Percentiles rank a stretch among this genome's conserved stretches.
These are phyloP conservation scores for Globicephala melas DNA, from an alignment of 2,113 vertebrate species.

Conservation along the genomic window DNA sequence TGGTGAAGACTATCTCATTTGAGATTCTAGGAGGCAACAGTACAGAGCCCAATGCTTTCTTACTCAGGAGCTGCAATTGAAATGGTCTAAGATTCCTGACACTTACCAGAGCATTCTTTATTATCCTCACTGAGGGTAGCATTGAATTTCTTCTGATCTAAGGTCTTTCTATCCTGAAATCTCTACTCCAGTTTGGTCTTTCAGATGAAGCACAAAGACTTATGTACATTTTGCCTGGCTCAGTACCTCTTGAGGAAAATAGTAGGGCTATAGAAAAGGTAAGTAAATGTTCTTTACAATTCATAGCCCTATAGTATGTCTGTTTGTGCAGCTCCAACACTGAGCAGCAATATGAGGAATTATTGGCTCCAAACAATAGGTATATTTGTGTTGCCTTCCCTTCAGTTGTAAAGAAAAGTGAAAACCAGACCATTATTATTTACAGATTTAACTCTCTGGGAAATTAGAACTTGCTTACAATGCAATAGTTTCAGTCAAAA, in stretches of 20 bases:
- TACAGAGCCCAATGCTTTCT: neutral
- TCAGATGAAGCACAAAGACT: neutral
- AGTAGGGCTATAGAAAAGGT: neutral
- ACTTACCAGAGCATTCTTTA: rapidly evolving
- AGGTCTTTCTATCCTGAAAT: neutral
- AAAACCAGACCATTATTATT: slow-evolving; percentile 60
- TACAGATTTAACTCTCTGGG: slow-evolving; percentile 53
- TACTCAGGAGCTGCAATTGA: neutral
- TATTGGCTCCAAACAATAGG: neutral
- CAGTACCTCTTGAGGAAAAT: neutral
- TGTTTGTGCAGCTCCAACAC: neutral
- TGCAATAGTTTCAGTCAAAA: slow-evolving; percentile 56
- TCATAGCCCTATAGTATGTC: neutral
- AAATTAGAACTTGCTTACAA: slow-evolving; percentile 43
- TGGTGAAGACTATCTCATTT: neutral
- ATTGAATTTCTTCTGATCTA: neutral
- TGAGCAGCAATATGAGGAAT: neutral
- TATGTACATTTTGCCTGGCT: neutral
- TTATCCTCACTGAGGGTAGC: rapidly evolving
- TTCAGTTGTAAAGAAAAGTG: neutral
- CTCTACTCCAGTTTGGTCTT: neutral
- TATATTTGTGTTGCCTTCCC: neutral
- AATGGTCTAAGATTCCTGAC: neutral
- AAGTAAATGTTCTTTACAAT: rapidly evolving
- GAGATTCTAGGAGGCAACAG: neutral